A percentile compares a stretch with the other conserved stretches of the same genome.
Conservation (phyloP, 2,888 invertebrate genomes). For the Ptilodon capucinus region DNA sequence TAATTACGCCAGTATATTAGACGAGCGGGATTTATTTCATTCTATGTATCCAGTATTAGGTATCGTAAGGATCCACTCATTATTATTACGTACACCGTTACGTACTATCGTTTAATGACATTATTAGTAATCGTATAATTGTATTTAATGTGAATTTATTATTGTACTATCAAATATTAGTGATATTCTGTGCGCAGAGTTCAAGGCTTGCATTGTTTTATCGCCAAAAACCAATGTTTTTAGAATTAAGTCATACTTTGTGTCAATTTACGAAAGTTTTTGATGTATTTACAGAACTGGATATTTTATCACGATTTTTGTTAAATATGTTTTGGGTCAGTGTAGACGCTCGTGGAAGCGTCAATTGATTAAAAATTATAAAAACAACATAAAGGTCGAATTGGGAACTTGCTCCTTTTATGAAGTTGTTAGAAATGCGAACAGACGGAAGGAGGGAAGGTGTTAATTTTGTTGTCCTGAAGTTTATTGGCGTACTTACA, state of each 20-base stretch:
- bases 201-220: slow-evolving; percentile 49
- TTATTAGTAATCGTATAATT: slow-evolving; percentile 45
- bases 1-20: slow-evolving; percentile 6
- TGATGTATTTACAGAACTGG: slow-evolving; percentile 17
- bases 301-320: not conserved
- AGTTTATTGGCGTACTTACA: no score
- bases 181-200: slow-evolving; percentile 38
- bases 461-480: no score
- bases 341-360: not conserved
- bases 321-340: not conserved
- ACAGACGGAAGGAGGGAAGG: no score
- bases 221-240: slow-evolving; percentile 32
- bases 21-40: slow-evolving; percentile 33
- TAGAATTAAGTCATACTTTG: slow-evolving; percentile 25
- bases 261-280: slow-evolving; percentile 26
- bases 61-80: slow-evolving; percentile 42
- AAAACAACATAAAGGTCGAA: no score
- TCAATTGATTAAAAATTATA: not conserved
- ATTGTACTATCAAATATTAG: slow-evolving; percentile 35
- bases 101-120: slow-evolving; percentile 35
- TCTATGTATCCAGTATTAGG: slow-evolving; percentile 47
- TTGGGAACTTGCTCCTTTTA: no score
- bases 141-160: slow-evolving; percentile 50
- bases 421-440: no score
- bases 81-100: slow-evolving; percentile 23